Evolutionary conservation across 2,888 invertebrate species (phyloP).

Genomic region (Doris montereyensis): DNA sequence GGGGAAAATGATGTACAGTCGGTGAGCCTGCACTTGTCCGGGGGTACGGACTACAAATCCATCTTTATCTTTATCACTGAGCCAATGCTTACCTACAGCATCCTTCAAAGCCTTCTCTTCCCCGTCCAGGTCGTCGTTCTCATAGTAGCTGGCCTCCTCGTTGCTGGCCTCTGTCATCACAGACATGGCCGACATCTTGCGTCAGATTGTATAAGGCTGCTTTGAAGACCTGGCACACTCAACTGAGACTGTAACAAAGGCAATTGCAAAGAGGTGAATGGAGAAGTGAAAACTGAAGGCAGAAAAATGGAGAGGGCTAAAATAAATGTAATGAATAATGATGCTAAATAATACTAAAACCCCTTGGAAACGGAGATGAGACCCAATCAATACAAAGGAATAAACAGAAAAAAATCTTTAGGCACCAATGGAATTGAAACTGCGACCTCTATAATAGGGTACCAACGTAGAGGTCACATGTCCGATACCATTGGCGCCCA

Average conservation of each 20-base stretch:
- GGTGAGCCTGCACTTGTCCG: too few species aligned
- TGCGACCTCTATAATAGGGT: too few species aligned
- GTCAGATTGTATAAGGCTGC: slow-evolving; percentile 31
- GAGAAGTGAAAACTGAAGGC: too few species aligned
- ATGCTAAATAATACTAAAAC: too few species aligned
- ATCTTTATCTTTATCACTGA: not conserved
- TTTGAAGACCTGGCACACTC: slow-evolving; percentile 42
- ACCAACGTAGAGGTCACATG: too few species aligned
- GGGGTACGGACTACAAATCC: not conserved
- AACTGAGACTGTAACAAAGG: slow-evolving; percentile 46
- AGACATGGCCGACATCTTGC: slow-evolving; percentile 51
- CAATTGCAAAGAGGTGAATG: too few species aligned
- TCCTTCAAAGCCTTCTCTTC: slow-evolving; percentile 24
- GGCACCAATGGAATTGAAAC: slow-evolving; percentile 40
- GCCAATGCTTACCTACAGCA: slow-evolving; percentile 17
- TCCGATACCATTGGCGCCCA: too few species aligned
- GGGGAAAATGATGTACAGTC: too few species aligned
- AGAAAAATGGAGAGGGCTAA: too few species aligned
- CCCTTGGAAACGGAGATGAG: too few species aligned
- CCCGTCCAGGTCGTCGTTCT: slow-evolving; percentile 28
- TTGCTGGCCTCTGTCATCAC: slow-evolving; percentile 56
- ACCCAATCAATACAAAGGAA: slow-evolving; percentile 44
- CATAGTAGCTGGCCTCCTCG: slow-evolving; percentile 46
- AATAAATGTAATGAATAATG: too few species aligned
- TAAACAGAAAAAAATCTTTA: too few species aligned